Evolutionary conservation across 2,888 invertebrate species (phyloP), one percentile per base, ranked within the genome.

Genomic region (Stomorhina lunata): DNA sequence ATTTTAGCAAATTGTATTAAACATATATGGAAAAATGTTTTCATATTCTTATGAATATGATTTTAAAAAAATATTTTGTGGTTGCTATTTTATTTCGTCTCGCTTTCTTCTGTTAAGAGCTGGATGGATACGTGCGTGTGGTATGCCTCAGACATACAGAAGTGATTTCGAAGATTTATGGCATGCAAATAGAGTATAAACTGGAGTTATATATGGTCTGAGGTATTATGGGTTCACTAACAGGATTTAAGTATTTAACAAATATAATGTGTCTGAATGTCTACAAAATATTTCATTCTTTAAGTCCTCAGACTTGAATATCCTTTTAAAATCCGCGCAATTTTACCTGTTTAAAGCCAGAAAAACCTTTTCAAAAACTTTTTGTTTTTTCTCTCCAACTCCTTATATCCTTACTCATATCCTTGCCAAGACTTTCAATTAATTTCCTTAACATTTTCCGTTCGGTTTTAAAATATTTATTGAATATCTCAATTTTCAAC

Each of bases 391-490:
- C n/a, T n/a, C n/a, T n/a, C n/a, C n/a, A n/a, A n/a, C 43, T 15
- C 6, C 0, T 43, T 4, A 15, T 6, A 43, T 43, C 0, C 17
- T n/a, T n/a, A n/a, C n/a, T n/a, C n/a, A n/a, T n/a, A 15, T 4
- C 7, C 15, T n/a, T 43, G 43, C 43, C 43, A n/a, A n/a, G n/a
- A n/a, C 10, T 43, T 43, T n/a, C 43, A 17, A 43, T 43, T 43
- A 43, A 43, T 43, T 43, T 43, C 7, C 6, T 43, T 43, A n/a
- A 2, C 29, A 15, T 55, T 17, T 32, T n/a, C n/a, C 15, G 0
- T 37, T 34, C 25, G 25, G n/a, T 40, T 55, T 45, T 57, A 45
- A 71, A 71, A 57, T 57, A 57, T 71, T 71, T 57, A 71, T 71
- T 71, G 57, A 57, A 71, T 34, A 57, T 57, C 57, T 45, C 45